A percentile compares a stretch with the other conserved stretches of the same genome.
Evolutionary conservation across 2,113 vertebrate genomes (phyloP).

Genomic region (Asarcornis scutulata): DNA sequence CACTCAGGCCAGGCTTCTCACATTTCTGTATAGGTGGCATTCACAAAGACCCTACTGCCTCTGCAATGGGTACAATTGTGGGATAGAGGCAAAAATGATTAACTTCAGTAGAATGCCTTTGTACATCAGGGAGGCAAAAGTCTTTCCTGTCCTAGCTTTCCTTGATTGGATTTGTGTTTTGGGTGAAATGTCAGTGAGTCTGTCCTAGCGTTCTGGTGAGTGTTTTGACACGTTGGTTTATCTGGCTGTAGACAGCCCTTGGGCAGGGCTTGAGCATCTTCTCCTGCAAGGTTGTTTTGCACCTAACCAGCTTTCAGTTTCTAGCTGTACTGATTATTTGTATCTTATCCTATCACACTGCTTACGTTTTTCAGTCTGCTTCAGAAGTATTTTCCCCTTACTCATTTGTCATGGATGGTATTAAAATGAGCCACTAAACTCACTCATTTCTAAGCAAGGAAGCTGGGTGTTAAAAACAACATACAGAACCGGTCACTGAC

Average conservation of each 20-base stretch:
- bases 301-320: background rate
- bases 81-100: background rate
- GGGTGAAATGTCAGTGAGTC: background rate
- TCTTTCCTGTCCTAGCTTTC: background rate
- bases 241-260: background rate
- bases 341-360: background rate
- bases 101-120: background rate
- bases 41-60: background rate
- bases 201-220: background rate
- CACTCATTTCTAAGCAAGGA: background rate
- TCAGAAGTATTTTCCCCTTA: background rate
- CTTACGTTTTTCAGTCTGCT: background rate
- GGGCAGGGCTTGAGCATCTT: background rate
- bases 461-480: background rate
- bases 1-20: background rate
- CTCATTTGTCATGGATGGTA: background rate
- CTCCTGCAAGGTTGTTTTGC: background rate
- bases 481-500: constrained; percentile 77
- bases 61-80: background rate
- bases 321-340: background rate
- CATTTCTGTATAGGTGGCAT: background rate
- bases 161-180: background rate
- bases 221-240: background rate
- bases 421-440: background rate
- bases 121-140: background rate